Base-by-base conservation (phyloP, 2,113 vertebrate genomes). In the Seriola rivoliana region DNA sequence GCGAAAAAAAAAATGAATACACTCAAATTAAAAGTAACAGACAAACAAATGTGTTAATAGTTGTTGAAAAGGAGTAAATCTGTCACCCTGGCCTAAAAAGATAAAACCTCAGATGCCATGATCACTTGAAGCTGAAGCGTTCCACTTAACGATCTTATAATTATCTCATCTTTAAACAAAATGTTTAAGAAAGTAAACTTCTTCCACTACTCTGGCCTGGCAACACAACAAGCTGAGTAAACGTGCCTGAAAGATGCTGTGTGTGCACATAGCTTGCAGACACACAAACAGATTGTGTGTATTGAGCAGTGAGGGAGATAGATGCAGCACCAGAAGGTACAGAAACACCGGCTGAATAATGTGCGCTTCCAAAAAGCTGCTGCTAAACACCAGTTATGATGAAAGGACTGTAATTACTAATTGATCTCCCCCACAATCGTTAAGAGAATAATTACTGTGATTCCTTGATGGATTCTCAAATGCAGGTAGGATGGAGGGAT, bases 311-410 rank as follows among this genome's bases (percentile, higher is more conserved):
- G 65, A 75, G 67, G 6, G 46, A 83, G 80, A 90, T 78, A 29
- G 65, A 70, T 70, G 63, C 50, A 44, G 75, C 70, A 68, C 68
- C 84, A 84, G 78, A 85, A 84, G 86, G 63, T 46, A 54, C 16
- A n/a, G 72, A 84, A 68, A 71, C 52, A 34, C 57, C 44, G 32
- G 58, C 75, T 81, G 73, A 84, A 84, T 72, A 79, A 78, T 57
- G 66, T 25, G 36, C 2, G 14, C 70, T 34, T 72, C 68, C 75
- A 81, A 34, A 74, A 71, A 78, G 74, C 75, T 66, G 80, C 1
- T n/a, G 21, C 58, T 70, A 64, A 84, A 29, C 14, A 55, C 62
- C 55, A 83, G 80, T 80, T 88, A 80, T 86, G 81, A 76, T 77
- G 21, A 17, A 85, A 73, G 73, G 67, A 71, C 71, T 74, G 69